Conservation (phyloP, 2,113 vertebrate genomes). For the Symphodus melops region DNA sequence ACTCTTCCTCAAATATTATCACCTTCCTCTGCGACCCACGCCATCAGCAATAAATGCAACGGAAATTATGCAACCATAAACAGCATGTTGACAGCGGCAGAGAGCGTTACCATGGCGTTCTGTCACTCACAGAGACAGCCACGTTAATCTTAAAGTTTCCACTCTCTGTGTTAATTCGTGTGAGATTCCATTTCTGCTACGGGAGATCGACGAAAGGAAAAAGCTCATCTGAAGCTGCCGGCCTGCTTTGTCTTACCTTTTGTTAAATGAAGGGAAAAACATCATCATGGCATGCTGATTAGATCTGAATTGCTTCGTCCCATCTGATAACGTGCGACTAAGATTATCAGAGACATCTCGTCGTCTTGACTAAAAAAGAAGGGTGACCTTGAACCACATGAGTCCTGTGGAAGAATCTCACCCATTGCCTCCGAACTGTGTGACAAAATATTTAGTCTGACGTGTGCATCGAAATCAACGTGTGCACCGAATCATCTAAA, state of each 20-base stretch:
- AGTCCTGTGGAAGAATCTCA: slow-evolving; percentile 3
- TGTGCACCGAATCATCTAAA: no score
- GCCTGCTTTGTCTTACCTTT: slow-evolving; percentile 58
- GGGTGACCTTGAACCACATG: slow-evolving; percentile 70
- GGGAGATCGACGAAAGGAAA: slow-evolving; percentile 42
- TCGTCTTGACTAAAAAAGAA: slow-evolving; percentile 51
- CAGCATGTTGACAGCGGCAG: slow-evolving; percentile 45
- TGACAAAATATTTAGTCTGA: not conserved
- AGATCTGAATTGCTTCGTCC: slow-evolving; percentile 74
- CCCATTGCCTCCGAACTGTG: not conserved
- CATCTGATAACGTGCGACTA: slow-evolving; percentile 74
- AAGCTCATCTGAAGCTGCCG: slow-evolving; percentile 47
- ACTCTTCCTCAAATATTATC: slow-evolving; percentile 52
- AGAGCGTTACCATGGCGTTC: slow-evolving; percentile 39
- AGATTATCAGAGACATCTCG: slow-evolving; percentile 79
- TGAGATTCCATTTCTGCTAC: slow-evolving; percentile 49
- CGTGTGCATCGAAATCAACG: not conserved
- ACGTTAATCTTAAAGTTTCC: slow-evolving; percentile 71
- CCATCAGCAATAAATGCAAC: slow-evolving; percentile 60
- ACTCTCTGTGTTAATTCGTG: slow-evolving; percentile 56
- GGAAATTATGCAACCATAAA: slow-evolving; percentile 60
- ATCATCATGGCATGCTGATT: slow-evolving; percentile 67
- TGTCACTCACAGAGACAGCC: slow-evolving; percentile 51
- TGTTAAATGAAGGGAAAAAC: slow-evolving; percentile 46
- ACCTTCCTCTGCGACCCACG: slow-evolving; percentile 38